Base-by-base conservation (phyloP, 2,113 vertebrate species). In the Pyxicephalus adspersus region DNA sequence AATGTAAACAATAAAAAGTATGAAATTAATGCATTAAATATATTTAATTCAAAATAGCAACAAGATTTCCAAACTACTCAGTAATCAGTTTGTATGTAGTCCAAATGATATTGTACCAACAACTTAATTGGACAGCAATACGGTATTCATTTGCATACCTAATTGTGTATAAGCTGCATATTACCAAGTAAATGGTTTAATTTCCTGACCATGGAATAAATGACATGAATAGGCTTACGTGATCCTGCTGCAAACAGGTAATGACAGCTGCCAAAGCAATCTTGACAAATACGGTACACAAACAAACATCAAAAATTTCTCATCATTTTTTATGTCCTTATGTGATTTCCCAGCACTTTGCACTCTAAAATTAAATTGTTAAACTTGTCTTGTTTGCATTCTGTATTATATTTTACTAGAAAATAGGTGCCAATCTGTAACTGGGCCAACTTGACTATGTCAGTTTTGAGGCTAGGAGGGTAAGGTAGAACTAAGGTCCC, bases 151-250 rank as follows among this genome's bases (percentile, higher is more conserved):
- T 72, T 71, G 51, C 67, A 71, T 71, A 54, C 26, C 50, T 71
- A 71, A 52, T 71, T 71, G 67, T 71, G 51, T 71, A 31, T 51
- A n/a, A 54, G 50, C 9, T 72, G 51, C 68, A 55, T 31, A 72
- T 54, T 72, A 55, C 23, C 68, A 29, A 72, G 51, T 26, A 72
- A 55, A 72, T 28, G 25, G 50, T 55, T 54, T 72, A 25, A 54
- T 55, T 72, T 72, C 68, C 26, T 26, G 29, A 54, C 51, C 26
- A n/a, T 26, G n/a, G 68, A 55, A 55, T 29, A 72, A 72, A 72
- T 72, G 50, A 29, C 67, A 71, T 25, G 28, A 52, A 25, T 22
- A 51, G 22, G 66, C 45, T 68, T 68, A 68, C 25, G 66, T 25
- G 66, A 38, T 51, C 25, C 38, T 25, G 66, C 65, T 45, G 65